These are phyloP conservation scores for Pachycephala philippinensis DNA, from an alignment of 2,113 vertebrate species.

Conservation along the genomic window DNA sequence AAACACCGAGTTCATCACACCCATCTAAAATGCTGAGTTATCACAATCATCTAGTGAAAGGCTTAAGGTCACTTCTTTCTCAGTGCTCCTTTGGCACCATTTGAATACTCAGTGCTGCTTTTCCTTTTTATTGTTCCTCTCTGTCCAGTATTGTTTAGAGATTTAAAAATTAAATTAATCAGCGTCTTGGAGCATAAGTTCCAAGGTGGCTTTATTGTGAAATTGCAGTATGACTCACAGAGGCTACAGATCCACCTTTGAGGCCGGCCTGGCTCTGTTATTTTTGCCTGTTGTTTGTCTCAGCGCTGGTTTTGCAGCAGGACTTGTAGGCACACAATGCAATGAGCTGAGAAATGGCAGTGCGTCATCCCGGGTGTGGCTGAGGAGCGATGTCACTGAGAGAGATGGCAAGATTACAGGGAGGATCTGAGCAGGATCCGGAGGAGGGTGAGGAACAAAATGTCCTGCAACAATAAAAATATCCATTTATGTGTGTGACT, in stretches of 20 bases:
- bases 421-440: constrained; percentile 12
- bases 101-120: not conserved
- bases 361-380: constrained; percentile 46
- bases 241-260: not conserved
- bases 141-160: not conserved
- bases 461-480: not conserved
- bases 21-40: not conserved
- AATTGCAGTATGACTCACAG: constrained; percentile 38
- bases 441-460: not conserved
- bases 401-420: constrained; percentile 41
- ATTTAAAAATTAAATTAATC: constrained; percentile 35
- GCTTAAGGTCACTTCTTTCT: not conserved
- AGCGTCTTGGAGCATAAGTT: not conserved
- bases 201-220: constrained; percentile 18
- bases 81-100: not conserved
- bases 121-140: not conserved
- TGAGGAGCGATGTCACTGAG: not conserved
- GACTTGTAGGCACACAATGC: not conserved
- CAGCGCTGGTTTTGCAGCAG: constrained; percentile 5
- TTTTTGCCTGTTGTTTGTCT: constrained; percentile 24
- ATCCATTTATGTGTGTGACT: not conserved
- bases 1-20: not conserved
- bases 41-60: not conserved
- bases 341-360: constrained; percentile 20
- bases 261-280: not conserved